Percentiles rank a stretch among this genome's conserved stretches.
Evolutionary conservation across 2,113 vertebrate genomes (phyloP).

Genomic region (Holacanthus passer): DNA sequence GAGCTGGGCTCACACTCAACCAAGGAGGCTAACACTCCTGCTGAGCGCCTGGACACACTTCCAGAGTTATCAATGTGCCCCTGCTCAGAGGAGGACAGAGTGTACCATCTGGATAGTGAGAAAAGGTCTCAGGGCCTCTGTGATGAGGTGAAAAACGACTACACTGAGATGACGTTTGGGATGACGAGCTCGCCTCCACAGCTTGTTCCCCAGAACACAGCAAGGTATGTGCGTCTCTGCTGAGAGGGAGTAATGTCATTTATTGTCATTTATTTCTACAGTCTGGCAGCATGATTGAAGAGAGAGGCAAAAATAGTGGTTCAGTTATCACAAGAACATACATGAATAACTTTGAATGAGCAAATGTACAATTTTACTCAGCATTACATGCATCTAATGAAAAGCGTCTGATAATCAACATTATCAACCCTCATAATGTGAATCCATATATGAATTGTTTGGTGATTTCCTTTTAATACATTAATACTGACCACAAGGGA

Average conservation of each 20-base stretch:
- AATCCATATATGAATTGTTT: background rate
- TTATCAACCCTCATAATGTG: background rate
- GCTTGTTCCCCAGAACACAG: slow-evolving; percentile 84
- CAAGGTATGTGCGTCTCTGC: slow-evolving; percentile 59
- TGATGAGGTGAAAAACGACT: slow-evolving; percentile 83
- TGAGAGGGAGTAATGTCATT: background rate
- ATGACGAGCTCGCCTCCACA: slow-evolving; percentile 85
- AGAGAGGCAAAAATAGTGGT: background rate
- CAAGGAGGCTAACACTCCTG: slow-evolving; percentile 72
- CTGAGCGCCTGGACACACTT: slow-evolving; percentile 80
- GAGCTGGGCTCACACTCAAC: slow-evolving; percentile 81
- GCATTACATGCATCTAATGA: background rate
- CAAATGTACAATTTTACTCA: background rate
- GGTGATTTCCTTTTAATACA: background rate
- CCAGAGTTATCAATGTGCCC: slow-evolving; percentile 82
- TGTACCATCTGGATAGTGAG: slow-evolving; percentile 68
- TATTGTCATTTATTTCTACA: background rate
- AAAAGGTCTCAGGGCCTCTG: slow-evolving; percentile 66
- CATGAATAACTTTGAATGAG: background rate
- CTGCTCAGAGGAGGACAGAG: slow-evolving; percentile 66
- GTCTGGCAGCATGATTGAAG: background rate
- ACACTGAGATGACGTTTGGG: slow-evolving; percentile 93
- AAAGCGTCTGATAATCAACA: background rate
- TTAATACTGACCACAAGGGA: background rate
- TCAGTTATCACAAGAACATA: background rate